Base-by-base conservation (phyloP, 2,888 invertebrate genomes). In the Lepetodrilus schrolli region DNA sequence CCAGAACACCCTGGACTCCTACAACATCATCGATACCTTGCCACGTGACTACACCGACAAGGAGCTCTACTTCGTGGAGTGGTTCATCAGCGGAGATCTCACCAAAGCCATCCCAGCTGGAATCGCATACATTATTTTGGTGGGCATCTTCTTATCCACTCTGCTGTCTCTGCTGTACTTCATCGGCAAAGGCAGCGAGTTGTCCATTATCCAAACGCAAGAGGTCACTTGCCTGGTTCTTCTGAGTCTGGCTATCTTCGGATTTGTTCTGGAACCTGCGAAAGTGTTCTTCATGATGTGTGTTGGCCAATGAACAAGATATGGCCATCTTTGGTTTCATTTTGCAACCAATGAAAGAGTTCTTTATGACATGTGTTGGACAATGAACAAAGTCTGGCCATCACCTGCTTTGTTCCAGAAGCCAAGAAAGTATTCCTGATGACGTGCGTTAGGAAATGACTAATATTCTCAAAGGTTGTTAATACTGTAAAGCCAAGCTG, bases 41-140 rank as follows among this genome's bases (percentile, higher is more conserved):
- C 72, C 66, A 26, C 26, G 23, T 10, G 68, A 47, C 10, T 72
- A 66, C 48, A 65, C 58, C 3, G 65, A 72, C 17, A 20, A 47
- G 17, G 72, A 72, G 20, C 49, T 72, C n/a, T 72, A 72, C 20
- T 4, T 72, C n/a, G 38, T 66, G 10, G 72, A 72, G 47, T 72
- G 72, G 72, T 58, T 47, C 26, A 13, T 72, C n/a, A 72, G 49
- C 2, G 48, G 47, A 4, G 36, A 58, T 17, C 66, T 72, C 8
- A n/a, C 34, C 13, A 72, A 72, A 34, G n/a, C 4, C 10, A 47
- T 72, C 4, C 66, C 72, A 13, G 26, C 47, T 13, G 47, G 17
- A 10, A 30, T 66, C 20, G 47, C 20, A 30, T 7, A 17, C 10
- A n/a, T 48, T 13, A 20, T 66, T 13, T 20, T 66, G 8, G 1